Evolutionary conservation across 2,888 invertebrate species (phyloP).

Genomic region (Parnassius orleans): DNA sequence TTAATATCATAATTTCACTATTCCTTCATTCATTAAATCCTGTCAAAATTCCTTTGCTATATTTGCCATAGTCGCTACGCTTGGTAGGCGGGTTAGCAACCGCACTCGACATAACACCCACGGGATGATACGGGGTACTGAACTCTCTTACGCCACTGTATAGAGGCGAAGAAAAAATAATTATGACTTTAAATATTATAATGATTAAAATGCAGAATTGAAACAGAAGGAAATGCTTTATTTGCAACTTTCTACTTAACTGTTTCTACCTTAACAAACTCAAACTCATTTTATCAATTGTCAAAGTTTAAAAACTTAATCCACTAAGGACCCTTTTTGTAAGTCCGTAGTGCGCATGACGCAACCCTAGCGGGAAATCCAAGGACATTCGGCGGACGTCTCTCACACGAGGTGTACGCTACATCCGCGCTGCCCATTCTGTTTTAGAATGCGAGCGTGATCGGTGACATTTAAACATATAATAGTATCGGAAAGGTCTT

Average conservation of each 20-base stretch:
- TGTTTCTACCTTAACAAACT: conserved; percentile 65
- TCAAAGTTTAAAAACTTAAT: conserved; percentile 80
- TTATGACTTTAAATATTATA: too few relatives aligned
- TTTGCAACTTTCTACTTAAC: conserved; percentile 68
- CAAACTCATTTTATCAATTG: conserved; percentile 76
- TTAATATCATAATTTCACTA: too few relatives aligned
- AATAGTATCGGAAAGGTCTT: not conserved
- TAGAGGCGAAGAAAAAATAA: too few relatives aligned
- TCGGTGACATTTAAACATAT: conserved; percentile 57
- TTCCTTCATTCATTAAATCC: too few relatives aligned
- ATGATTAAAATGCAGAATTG: conserved; percentile 12
- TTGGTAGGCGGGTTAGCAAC: too few relatives aligned
- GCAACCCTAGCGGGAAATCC: conserved; percentile 69
- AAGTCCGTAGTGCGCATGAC: conserved; percentile 71
- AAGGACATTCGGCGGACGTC: conserved; percentile 67
- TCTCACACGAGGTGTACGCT: conserved; percentile 49
- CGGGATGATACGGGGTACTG: too few relatives aligned
- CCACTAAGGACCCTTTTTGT: conserved; percentile 74
- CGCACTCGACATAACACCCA: too few relatives aligned
- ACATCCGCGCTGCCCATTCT: conserved; percentile 40
- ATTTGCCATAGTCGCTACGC: too few relatives aligned
- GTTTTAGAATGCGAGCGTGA: conserved; percentile 58
- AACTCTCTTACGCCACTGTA: too few relatives aligned
- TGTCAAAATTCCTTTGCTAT: too few relatives aligned
- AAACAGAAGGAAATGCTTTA: conserved; percentile 28